These are phyloP conservation scores for Argyrosomus regius DNA, from an alignment of 2,797 vertebrate genomes.

Conservation along the genomic window DNA sequence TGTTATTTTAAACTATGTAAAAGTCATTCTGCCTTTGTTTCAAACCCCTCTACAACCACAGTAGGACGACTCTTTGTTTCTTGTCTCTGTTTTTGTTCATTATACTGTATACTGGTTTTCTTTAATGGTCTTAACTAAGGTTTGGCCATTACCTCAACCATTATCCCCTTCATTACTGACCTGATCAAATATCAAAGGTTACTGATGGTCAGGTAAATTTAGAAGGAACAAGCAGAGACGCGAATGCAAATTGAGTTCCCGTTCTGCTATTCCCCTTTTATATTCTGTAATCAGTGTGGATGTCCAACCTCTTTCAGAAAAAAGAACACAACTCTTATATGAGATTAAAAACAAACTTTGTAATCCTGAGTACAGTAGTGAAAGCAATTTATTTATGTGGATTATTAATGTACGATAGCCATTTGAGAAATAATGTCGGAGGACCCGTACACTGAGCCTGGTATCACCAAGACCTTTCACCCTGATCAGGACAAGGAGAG, in stretches of 20 bases:
- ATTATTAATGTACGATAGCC: background rate
- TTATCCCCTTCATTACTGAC: background rate
- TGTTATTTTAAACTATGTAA: no score
- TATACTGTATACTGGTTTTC: no score
- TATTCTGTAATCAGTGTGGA: background rate
- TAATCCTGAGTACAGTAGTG: background rate
- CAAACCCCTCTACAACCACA: no score
- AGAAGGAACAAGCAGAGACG: slow-evolving; percentile 15
- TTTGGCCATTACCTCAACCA: background rate
- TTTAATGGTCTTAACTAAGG: background rate
- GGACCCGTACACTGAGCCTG: slow-evolving; percentile 2
- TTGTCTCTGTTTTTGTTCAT: no score
- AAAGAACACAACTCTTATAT: background rate
- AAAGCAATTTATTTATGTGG: background rate
- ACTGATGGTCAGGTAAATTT: background rate
- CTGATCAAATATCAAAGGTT: slow-evolving; percentile 1
- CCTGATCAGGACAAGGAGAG: slow-evolving; percentile 41
- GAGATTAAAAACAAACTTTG: background rate
- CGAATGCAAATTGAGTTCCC: slow-evolving; percentile 42
- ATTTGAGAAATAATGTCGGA: slow-evolving; percentile 27
- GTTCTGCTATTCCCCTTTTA: slow-evolving; percentile 50
- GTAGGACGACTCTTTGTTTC: no score
- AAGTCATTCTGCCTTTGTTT: no score
- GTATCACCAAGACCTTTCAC: slow-evolving; percentile 8
- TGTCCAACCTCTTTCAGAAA: slow-evolving; percentile 20